Percentiles rank a stretch among this genome's conserved stretches.
These are phyloP conservation scores for Andrena camellia DNA, from an alignment of 2,888 invertebrate genomes.

Conservation along the genomic window DNA sequence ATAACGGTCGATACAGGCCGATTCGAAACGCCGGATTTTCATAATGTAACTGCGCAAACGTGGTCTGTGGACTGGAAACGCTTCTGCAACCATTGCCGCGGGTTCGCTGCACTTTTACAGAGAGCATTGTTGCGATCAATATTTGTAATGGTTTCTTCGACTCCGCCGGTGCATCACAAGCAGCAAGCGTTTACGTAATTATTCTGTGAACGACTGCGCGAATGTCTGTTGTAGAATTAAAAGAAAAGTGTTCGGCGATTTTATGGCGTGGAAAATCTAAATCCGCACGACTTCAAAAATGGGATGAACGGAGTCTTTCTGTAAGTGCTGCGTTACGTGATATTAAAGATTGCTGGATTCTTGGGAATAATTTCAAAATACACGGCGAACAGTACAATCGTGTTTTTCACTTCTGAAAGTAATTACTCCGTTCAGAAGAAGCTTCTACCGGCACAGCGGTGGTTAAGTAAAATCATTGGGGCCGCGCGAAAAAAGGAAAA, in stretches of 20 bases:
- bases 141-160: slow-evolving; percentile 16
- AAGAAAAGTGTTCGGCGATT: not conserved
- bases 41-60: slow-evolving; percentile 24
- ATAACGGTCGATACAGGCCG: slow-evolving; percentile 21
- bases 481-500: not conserved
- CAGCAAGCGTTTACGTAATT: slow-evolving; percentile 5
- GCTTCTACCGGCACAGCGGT: not conserved
- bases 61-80: not conserved
- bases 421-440: not conserved
- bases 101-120: slow-evolving; percentile 23
- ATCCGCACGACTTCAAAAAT: no score
- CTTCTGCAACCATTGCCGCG: not conserved
- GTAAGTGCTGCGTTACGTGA: no score
- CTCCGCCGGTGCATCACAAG: not conserved
- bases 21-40: slow-evolving; percentile 43
- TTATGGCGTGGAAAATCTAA: no score
- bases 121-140: slow-evolving; percentile 22
- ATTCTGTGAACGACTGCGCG: not conserved
- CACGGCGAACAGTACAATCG: not conserved
- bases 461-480: not conserved
- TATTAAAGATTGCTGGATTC: no score
- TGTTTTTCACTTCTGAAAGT: not conserved
- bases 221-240: not conserved
- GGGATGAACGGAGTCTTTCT: no score
- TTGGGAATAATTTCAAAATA: not conserved